Conservation (phyloP, 2,888 invertebrate species). For the Cosmorhoe ocellata region DNA sequence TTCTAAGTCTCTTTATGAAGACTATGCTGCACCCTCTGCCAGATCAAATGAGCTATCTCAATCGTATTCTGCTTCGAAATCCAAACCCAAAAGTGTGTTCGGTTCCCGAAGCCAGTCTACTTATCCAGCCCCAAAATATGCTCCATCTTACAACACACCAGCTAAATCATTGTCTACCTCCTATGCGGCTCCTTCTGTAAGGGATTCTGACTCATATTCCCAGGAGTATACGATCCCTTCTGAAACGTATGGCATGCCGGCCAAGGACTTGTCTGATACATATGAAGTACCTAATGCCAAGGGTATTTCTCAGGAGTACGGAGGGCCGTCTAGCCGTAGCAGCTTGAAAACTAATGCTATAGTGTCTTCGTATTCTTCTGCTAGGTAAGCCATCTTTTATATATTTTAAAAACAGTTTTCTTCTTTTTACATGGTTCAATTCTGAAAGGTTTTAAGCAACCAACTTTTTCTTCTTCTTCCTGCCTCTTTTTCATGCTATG, state of each 20-base stretch:
- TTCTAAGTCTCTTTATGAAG: constrained; percentile 3
- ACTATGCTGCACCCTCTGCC: constrained; percentile 4
- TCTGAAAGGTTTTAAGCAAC: no score
- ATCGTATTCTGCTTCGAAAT: constrained; percentile 8
- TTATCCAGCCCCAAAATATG: not conserved
- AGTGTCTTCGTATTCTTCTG: constrained; percentile 56
- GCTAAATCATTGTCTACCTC: constrained; percentile 3
- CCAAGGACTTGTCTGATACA: constrained; percentile 53
- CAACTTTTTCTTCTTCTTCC: no score
- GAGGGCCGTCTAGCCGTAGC: constrained; percentile 56
- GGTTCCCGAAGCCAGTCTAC: constrained; percentile 4
- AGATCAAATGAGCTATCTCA: constrained; percentile 19
- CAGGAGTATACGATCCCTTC: constrained; percentile 52
- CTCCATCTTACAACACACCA: constrained; percentile 29
- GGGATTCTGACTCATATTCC: constrained; percentile 45
- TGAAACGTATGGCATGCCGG: constrained; percentile 41
- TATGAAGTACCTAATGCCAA: constrained; percentile 63
- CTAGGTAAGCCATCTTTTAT: constrained; percentile 47
- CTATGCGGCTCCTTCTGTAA: constrained; percentile 26
- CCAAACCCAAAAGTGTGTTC: not conserved
- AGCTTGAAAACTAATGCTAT: constrained; percentile 59
- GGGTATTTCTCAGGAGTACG: constrained; percentile 66
- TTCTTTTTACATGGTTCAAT: no score
- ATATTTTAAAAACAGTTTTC: no score
- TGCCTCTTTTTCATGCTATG: no score